Evolutionary conservation across 2,888 invertebrate genomes (phyloP), one percentile per base, ranked within the genome.

Genomic region (Ditula angustiorana): DNA sequence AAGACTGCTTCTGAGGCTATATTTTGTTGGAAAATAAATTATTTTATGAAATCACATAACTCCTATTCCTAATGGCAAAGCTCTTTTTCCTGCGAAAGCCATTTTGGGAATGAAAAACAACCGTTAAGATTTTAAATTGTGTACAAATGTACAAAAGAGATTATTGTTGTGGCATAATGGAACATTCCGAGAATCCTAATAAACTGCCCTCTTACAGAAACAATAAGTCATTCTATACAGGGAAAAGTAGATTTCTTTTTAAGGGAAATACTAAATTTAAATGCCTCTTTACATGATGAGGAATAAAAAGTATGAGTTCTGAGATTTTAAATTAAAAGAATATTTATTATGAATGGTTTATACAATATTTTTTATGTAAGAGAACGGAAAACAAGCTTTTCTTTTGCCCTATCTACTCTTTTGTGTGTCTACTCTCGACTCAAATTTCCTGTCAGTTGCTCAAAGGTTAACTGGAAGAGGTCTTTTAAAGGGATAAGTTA

Each of bases 131-230:
- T 24, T 47, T 49, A 26, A 26, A 49, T 49, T 49, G n/a, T 16
- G 13, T 49, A 26, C 47, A 24, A 49, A 26, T 24, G 46, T 49
- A 26, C 47, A 49, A 26, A 13, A 13, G 26, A 49, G 26, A 26
- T 49, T 41, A 19, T 49, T 49, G 26, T 13, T 26, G 13, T 4
- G 47, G n/a, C 24, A 13, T 49, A 49, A 49, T 49, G 47, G 47
- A 26, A 49, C 8, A 13, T 8, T 49, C 26, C 13, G 24, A 49
- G 24, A 49, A 49, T 19, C 19, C 47, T 24, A 49, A 49, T 49
- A 49, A 49, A 26, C 26, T 49, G 26, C 47, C 13, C 5, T 13
- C 35, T 35, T 26, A 49, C 26, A 26, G 13, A 46, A 47, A 26
- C 24, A 47, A 47, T 35, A 35, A 35, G 35, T 13, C 35, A 35